Percentiles rank a stretch among this genome's conserved stretches.
Evolutionary conservation across 2,888 invertebrate genomes (phyloP).

Genomic region (Tenthredo notha): DNA sequence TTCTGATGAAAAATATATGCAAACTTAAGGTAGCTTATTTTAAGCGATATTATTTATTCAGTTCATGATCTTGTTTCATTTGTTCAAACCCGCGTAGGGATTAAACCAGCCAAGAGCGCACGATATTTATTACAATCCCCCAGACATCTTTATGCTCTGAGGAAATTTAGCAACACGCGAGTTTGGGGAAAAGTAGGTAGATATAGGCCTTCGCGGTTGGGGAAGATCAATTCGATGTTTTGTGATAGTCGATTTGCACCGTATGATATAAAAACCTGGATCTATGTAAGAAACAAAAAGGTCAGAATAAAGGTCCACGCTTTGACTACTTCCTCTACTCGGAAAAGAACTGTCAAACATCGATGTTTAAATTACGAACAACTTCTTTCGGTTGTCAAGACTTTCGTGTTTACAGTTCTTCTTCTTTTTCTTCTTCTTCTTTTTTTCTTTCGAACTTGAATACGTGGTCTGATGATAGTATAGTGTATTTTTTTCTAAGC

Average conservation of each 20-base stretch:
- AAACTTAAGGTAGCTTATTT: neutral
- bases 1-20: neutral
- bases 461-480: neutral
- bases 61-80: conserved; percentile 9
- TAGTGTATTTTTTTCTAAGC: neutral
- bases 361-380: conserved; percentile 13
- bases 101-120: neutral
- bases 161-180: conserved; percentile 23
- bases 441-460: conserved; percentile 4
- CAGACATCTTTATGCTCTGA: conserved; percentile 36
- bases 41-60: neutral
- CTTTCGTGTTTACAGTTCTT: neutral
- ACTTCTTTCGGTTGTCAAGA: neutral
- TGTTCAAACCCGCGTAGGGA: neutral
- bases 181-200: neutral
- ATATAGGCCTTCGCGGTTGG: neutral
- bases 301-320: conserved; percentile 7
- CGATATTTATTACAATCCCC: conserved; percentile 18
- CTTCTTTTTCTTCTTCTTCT: neutral
- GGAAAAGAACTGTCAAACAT: conserved; percentile 21
- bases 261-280: conserved; percentile 15
- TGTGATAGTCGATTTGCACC: conserved; percentile 9
- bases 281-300: neutral
- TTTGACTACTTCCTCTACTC: neutral
- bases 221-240: conserved; percentile 38